Evolutionary conservation across 64 coral and sea anemone species (phyloP), one percentile per base, ranked within the genome.

Genomic region (Trachythela sp.): DNA sequence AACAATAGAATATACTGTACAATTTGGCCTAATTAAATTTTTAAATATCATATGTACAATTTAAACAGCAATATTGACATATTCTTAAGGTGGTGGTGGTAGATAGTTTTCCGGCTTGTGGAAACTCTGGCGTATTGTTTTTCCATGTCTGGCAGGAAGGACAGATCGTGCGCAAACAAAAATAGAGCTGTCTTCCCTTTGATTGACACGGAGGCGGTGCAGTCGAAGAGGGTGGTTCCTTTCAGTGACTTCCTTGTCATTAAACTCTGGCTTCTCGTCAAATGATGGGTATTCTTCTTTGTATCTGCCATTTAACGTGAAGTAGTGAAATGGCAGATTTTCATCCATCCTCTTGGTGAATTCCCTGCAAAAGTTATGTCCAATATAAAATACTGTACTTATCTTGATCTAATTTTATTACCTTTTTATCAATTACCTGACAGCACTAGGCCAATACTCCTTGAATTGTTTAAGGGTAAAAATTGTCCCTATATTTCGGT

Each of bases 131-230:
- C 89, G 76, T 40, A 94, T 89, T 13, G 42, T 45, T 45, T 45
- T 45, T 45, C 42, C 42, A 45, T 94, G 94, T 31, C 90, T 41
- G 0, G 90, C 84, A 70, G 90, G 84, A 20, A 95, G 67, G 36
- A 92, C 26, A 22, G 90, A 42, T 68, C 90, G 60, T 20, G 87
- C 94, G 83, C 37, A 37, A 13, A 89, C 89, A 89, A 94, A 92
- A 76, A 87, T 94, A 8, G 93, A 94, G 18, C 86, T 91, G 54
- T 92, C 91, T 32, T 92, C 91, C 37, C 91, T 92, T 50, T 88
- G 86, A 31, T 92, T 92, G 15, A 85, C 32, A 10, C 51, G 26
- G 0, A 92, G 35, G 8, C 77, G 24, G 40, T 92, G 91, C 3
- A 92, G 86, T 7, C 91, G 75, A 0, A 88, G 56, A 32, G 91